Percentiles rank a stretch among this genome's conserved stretches.
Conservation (phyloP, 1,140 invertebrate species). For the Nomia melanderi region DNA sequence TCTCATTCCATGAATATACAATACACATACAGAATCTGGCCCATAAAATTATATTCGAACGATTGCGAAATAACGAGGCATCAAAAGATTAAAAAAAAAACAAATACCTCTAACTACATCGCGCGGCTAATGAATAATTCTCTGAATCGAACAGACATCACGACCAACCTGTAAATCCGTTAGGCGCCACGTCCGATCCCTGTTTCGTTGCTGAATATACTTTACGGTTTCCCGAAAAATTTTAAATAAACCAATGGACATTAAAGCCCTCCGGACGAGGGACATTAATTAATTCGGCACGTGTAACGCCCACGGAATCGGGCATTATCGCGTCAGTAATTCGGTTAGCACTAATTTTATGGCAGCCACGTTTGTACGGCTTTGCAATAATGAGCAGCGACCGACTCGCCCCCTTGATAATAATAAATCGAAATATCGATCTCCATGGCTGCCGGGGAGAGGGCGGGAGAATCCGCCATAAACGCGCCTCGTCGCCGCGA, state of each 20-base stretch:
- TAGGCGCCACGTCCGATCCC: too few species aligned
- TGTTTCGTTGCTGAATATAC: too few species aligned
- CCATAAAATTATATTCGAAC: constrained; percentile 3
- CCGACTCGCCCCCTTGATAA: constrained; percentile 50
- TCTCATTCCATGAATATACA: background rate
- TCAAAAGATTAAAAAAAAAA: background rate
- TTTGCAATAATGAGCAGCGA: constrained; percentile 45
- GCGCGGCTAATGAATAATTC: background rate
- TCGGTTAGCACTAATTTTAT: constrained; percentile 52
- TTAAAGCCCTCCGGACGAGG: constrained; percentile 17
- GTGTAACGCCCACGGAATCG: constrained; percentile 30
- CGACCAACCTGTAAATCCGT: too few species aligned
- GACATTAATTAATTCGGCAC: constrained; percentile 49
- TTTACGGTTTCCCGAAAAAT: background rate
- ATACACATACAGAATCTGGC: background rate
- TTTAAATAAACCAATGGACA: background rate
- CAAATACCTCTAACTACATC: too few species aligned
- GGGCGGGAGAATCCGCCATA: background rate
- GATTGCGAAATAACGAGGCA: background rate
- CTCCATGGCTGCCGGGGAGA: background rate
- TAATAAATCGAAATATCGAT: constrained; percentile 58
- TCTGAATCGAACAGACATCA: too few species aligned
- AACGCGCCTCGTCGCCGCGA: constrained; percentile 8
- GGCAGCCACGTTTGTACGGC: constrained; percentile 33
- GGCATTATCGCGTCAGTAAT: constrained; percentile 53